Base-by-base conservation (phyloP, 2,797 vertebrate genomes). In the Champsocephalus gunnari region DNA sequence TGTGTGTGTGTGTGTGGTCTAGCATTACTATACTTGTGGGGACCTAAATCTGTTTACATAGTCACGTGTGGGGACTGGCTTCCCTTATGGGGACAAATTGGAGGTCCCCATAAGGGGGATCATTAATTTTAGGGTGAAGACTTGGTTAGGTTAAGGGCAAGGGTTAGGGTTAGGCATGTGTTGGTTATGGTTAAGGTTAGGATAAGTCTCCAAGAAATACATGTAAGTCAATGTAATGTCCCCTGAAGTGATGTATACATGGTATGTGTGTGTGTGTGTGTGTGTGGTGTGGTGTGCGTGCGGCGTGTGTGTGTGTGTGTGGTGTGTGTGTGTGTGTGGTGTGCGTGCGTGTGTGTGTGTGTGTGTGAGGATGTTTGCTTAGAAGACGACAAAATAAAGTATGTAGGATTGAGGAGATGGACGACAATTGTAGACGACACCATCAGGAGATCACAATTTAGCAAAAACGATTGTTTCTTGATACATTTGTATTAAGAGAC, bases 361-460 rank as follows among this genome's bases (percentile, higher is more conserved):
- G 32, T 58, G 76, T 59, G 69, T 21, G 53, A 58, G 24, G 28
- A 41, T 47, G 73, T 75, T 82, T 88, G 83, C 66, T 68, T 75
- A 66, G 69, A 83, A 58, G 51, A 79, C 73, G 63, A 54, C 53
- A 59, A 86, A 82, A 84, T 65, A 67, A 67, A 81, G 56, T 32
- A 62, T 41, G 64, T 53, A 32, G 75, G 63, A 65, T 54, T 43
- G 69, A 71, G 50, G 11, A 11, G 21, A 67, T 1, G 34, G 55
- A 63, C 71, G 66, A 47, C 9, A 54, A 56, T 38, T 57, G 53
- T 21, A 21, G 63, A 32, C 58, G n/a, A 53, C 1, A 53, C 41
- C 48, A 49, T 12, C 21, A 56, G 4, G 4, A 53, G 24, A 24
- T 17, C 54, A 49, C 24, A 56, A 51, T 55, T 62, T 5, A 63